Evolutionary conservation across 2,797 vertebrate genomes (phyloP), one percentile per base, ranked within the genome.

Genomic region (Schizopygopsis pylzovi): DNA sequence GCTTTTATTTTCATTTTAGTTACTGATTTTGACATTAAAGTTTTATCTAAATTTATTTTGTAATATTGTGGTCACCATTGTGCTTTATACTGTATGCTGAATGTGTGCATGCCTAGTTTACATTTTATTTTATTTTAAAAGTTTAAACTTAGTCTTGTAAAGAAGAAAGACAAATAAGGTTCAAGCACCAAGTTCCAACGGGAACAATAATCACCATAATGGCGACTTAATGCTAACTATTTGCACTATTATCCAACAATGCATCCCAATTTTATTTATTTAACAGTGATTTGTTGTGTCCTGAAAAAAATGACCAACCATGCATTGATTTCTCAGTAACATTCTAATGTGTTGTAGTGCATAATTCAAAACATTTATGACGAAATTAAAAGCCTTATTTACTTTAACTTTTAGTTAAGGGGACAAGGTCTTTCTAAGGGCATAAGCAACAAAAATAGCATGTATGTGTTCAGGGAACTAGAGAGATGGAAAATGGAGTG

Each of bases 401-500:
- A 45, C 73, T 82, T 75, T 37, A 63, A 61, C 33, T n/a, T 41
- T 22, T 70, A 33, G 2, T 71, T 18, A 16, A 43, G 6, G 33
- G 68, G 22, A 22, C 52, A 83, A 61, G 73, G 22, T 67, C 47
- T 67, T 77, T 54, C 37, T 78, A 78, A 84, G 41, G 37, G 6
- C 61, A 68, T 18, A 67, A 28, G 56, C 73, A 77, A 84, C 73
- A 78, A 84, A 84, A 65, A 76, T 67, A 78, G 73, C 63, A 56
- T 68, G 63, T 56, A 56, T 79, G 63, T 70, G 75, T 78, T 79
- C 39, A 20, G 83, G 83, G 63, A 45, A 54, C 75, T 22, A 6
- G 75, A 84, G 75, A 59, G 47, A 52, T 67, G 10, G 71, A 86
- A 88, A 83, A 63, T 45, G 49, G 61, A 83, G 65, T 52, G 59